phyloP scores from a whole-genome alignment of 2,888 invertebrate genomes.

The Aphodius sticticus region DNA sequence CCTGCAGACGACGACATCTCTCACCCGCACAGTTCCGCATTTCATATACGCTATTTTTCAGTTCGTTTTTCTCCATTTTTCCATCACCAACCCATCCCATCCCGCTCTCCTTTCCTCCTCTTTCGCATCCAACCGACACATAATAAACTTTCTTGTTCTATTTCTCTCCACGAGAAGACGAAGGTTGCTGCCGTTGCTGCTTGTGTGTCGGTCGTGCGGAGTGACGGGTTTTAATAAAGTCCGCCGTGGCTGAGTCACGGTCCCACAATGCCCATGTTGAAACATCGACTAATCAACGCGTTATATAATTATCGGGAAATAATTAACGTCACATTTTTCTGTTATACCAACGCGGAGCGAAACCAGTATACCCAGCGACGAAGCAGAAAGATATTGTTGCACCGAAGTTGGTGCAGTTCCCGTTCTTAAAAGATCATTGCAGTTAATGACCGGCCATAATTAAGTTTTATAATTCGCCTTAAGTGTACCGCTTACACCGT shows the following conservation, averaged over 20 bases:
- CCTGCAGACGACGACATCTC: slow-evolving; percentile 14
- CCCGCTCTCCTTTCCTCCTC: slow-evolving; percentile 12
- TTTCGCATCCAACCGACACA: slow-evolving; percentile 27
- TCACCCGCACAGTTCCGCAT: slow-evolving; percentile 35
- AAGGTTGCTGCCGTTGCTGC: slow-evolving; percentile 18
- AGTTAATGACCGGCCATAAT: slow-evolving; percentile 26
- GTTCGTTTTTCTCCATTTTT: slow-evolving; percentile 6
- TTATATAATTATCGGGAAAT: slow-evolving; percentile 48
- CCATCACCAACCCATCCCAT: slow-evolving; percentile 23
- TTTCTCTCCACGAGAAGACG: slow-evolving; percentile 37
- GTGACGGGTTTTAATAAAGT: slow-evolving; percentile 46
- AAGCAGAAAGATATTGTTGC: slow-evolving; percentile 10
- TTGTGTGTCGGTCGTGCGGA: slow-evolving; percentile 33
- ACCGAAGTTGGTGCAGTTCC: neutral
- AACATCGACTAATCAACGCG: slow-evolving; percentile 46
- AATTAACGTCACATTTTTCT: slow-evolving; percentile 41
- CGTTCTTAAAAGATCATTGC: slow-evolving; percentile 5
- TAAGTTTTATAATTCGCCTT: slow-evolving; percentile 27
- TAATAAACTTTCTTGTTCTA: slow-evolving; percentile 44
- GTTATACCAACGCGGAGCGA: neutral
- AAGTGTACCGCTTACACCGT: slow-evolving; percentile 18
- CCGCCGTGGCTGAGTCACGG: slow-evolving; percentile 45
- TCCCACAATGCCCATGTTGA: slow-evolving; percentile 46
- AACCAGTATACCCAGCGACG: slow-evolving; percentile 8
- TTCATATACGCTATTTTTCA: slow-evolving; percentile 31